phyloP scores from a whole-genome alignment of 1,140 invertebrate genomes.

The Argopecten irradians region DNA sequence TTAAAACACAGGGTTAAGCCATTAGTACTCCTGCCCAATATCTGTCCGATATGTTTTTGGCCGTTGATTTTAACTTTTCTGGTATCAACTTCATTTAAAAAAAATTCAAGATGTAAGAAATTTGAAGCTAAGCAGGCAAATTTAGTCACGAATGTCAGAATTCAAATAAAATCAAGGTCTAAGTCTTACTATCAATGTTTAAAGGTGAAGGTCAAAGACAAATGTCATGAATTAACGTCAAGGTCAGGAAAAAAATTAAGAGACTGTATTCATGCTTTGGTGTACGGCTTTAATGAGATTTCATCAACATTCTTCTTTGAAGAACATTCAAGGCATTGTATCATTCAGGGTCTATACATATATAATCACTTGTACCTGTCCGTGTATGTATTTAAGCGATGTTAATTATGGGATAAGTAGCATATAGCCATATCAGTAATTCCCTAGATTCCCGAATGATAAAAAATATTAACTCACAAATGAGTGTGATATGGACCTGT shows the following conservation, averaged over 20 bases:
- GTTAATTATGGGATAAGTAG: too few relatives aligned
- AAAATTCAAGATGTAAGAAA: too few relatives aligned
- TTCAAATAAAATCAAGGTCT: background rate
- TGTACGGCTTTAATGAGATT: background rate
- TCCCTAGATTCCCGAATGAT: too few relatives aligned
- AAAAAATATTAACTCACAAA: too few relatives aligned
- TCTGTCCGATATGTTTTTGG: background rate
- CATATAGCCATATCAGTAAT: too few relatives aligned
- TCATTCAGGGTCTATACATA: too few relatives aligned
- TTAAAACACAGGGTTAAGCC: background rate
- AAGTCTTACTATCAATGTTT: background rate
- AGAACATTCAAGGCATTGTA: background rate
- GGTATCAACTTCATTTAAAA: too few relatives aligned
- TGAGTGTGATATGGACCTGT: background rate
- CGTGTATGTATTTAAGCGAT: background rate
- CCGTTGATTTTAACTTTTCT: too few relatives aligned
- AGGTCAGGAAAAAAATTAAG: too few relatives aligned
- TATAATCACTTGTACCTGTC: background rate
- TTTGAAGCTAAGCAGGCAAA: too few relatives aligned
- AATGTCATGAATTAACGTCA: background rate
- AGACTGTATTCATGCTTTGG: background rate
- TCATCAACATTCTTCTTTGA: background rate
- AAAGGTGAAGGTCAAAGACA: background rate
- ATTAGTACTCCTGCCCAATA: background rate
- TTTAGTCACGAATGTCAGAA: background rate